These are phyloP conservation scores for Rhinoraja longicauda DNA, from an alignment of 2,797 vertebrate genomes.

Conservation along the genomic window DNA sequence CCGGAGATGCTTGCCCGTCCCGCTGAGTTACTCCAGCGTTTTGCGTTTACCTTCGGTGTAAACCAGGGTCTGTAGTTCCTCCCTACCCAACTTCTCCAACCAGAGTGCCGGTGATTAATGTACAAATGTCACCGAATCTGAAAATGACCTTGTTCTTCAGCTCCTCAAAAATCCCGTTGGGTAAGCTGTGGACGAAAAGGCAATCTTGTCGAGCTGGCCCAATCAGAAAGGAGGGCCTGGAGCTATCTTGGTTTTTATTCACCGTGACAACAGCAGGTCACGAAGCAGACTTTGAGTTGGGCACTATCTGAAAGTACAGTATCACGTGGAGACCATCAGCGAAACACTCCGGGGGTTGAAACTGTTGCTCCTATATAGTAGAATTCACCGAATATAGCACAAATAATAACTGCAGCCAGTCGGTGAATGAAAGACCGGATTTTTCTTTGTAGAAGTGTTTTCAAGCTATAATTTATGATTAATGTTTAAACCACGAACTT, in stretches of 20 bases:
- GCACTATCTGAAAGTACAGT: background rate
- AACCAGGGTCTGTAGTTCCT: too few relatives aligned
- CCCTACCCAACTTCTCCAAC: background rate
- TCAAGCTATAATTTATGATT: background rate
- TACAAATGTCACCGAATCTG: background rate
- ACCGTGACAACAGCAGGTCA: background rate
- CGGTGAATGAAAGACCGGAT: background rate
- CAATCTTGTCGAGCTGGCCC: background rate
- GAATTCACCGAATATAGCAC: background rate
- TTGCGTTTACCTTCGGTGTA: too few relatives aligned
- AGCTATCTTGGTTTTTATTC: background rate
- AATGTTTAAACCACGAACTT: constrained; percentile 3
- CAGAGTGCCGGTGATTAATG: background rate
- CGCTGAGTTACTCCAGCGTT: too few relatives aligned
- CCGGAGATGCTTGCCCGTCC: too few relatives aligned
- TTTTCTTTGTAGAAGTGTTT: background rate
- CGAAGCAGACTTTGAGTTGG: background rate
- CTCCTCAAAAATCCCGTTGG: background rate
- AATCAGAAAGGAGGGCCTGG: background rate
- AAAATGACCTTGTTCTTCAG: background rate
- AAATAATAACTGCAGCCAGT: background rate
- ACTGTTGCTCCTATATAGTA: background rate
- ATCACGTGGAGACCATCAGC: background rate
- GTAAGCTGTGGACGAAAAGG: background rate
- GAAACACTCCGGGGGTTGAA: background rate